Conservation (phyloP, 1,140 invertebrate genomes). For the Danaus plexippus region DNA sequence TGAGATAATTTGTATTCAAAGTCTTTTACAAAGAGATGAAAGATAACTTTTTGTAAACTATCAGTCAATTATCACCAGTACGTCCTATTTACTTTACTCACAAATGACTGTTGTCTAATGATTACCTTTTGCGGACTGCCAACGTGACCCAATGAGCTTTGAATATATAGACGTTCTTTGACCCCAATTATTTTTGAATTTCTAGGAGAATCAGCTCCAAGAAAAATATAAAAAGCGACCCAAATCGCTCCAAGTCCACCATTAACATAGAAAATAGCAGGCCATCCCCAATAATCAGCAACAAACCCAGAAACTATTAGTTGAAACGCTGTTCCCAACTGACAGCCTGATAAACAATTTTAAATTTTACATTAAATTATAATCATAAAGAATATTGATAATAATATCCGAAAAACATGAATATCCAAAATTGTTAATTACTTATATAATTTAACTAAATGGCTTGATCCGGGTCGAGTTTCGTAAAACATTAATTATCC, state of each 20-base stretch:
- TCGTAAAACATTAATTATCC: too few species aligned
- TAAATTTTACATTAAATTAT: not conserved
- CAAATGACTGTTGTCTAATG: not conserved
- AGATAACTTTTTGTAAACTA: too few species aligned
- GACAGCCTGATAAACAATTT: slow-evolving; percentile 25
- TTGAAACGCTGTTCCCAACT: slow-evolving; percentile 43
- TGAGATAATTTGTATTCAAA: too few species aligned
- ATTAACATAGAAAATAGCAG: slow-evolving; percentile 79
- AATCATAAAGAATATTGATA: not conserved
- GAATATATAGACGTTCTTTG: slow-evolving; percentile 73
- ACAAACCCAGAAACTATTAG: slow-evolving; percentile 46
- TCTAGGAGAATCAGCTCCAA: slow-evolving; percentile 76
- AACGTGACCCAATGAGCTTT: slow-evolving; percentile 52
- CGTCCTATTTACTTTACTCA: too few species aligned
- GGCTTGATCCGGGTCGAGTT: too few species aligned
- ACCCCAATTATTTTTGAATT: slow-evolving; percentile 68
- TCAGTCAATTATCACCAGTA: not conserved
- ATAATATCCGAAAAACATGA: too few species aligned
- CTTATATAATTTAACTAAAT: too few species aligned
- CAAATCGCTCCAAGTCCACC: slow-evolving; percentile 74
- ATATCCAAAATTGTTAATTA: too few species aligned
- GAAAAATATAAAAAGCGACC: slow-evolving; percentile 72
- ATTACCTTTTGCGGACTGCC: slow-evolving; percentile 42
- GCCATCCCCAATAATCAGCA: slow-evolving; percentile 74
- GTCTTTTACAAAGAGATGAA: too few species aligned